Evolutionary conservation across 2,797 vertebrate genomes (phyloP), one percentile per base, ranked within the genome.

Genomic region (Cyclopterus lumpus): DNA sequence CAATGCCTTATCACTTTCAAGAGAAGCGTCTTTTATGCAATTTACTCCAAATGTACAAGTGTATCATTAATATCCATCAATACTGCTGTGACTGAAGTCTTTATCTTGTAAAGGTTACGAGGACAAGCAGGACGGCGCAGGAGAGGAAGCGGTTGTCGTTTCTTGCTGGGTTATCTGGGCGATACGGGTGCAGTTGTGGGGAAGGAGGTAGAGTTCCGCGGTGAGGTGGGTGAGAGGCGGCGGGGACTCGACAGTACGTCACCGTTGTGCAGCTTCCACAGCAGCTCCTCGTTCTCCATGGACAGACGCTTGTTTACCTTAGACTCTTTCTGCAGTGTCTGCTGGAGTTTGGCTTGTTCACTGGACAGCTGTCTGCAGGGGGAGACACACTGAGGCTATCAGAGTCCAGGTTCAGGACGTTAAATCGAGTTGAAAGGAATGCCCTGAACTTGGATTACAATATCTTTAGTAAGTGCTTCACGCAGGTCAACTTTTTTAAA

Each of bases 211-310:
- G 97, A 97, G 94, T 96, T 96, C 46, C 92, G 90, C 0, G 96
- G 95, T 0, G 97, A 92, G 0, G 95, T 73, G 93, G 97, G 95
- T 1, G 97, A 97, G 30, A 96, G 92, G 74, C 92, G 95, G 73
- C 95, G 95, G 9, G 96, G 96, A 80, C 96, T 97, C 63, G 95
- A 95, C 80, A 98, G 89, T 70, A 98, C 90, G 91, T 98, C 97
- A 0, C 97, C 96, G 0, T 98, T 98, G 86, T 99, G 97, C 61
- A 99, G 89, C 84, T 98, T 99, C 98, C 97, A 99, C 46, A 97
- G 93, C 61, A 99, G 94, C 89, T 99, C 98, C 90, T 99, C 97
- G 0, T 99, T 99, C 93, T 99, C 97, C 97, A 99, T 98, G 4
- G 97, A 99, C 46, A 99, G 91, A 0, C 97, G 95, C 81, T 99